Conservation (phyloP, 2,888 invertebrate species). For the Leucophenga maculata region DNA sequence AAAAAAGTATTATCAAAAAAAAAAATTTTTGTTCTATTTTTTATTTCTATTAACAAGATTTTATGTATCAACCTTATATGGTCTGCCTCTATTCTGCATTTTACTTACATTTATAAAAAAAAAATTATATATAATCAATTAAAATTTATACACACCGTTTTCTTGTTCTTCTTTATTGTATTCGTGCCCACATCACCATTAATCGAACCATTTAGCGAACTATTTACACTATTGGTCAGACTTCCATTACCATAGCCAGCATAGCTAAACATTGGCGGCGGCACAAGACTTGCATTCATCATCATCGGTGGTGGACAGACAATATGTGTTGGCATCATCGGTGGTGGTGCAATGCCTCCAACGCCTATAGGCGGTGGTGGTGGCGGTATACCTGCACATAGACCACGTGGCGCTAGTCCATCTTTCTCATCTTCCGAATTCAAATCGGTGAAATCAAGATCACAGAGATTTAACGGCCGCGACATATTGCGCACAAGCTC, state of each 20-base stretch:
- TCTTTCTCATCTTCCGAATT: constrained; percentile 90
- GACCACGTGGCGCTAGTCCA: constrained; percentile 79
- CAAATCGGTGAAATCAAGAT: constrained; percentile 96
- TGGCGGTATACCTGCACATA: constrained; percentile 81
- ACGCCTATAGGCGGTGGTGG: constrained; percentile 83
- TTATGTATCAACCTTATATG: no score
- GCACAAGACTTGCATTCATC: constrained; percentile 69
- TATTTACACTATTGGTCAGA: constrained; percentile 66
- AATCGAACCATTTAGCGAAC: constrained; percentile 68
- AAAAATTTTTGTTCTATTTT: not conserved
- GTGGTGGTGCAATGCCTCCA: constrained; percentile 74
- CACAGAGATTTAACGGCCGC: constrained; percentile 87
- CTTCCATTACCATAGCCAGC: constrained; percentile 62
- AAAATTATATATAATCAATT: no score
- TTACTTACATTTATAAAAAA: no score
- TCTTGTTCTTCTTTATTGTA: constrained; percentile 87
- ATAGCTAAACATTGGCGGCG: constrained; percentile 74
- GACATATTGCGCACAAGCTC: constrained; percentile 84
- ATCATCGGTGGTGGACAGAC: constrained; percentile 73
- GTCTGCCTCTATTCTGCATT: no score
- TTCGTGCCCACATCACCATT: constrained; percentile 66
- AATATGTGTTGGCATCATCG: constrained; percentile 61
- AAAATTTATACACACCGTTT: constrained; percentile 83
- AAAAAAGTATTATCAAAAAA: not conserved
- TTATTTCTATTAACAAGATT: not conserved